A percentile compares a stretch with the other conserved stretches of the same genome.
These are phyloP conservation scores for Leptopilina drosophilae DNA, from an alignment of 2,888 invertebrate genomes.

Conservation along the genomic window DNA sequence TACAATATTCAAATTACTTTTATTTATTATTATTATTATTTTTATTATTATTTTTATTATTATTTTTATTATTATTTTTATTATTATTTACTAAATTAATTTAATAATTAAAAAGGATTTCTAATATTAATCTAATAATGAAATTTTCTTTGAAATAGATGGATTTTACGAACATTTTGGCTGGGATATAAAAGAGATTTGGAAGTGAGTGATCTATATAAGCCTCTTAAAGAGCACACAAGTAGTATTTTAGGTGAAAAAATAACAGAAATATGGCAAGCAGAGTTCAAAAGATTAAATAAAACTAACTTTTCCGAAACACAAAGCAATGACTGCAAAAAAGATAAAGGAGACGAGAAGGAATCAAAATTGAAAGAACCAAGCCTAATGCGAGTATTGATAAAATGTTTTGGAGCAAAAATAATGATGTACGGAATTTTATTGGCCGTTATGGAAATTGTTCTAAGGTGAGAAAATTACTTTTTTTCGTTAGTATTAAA, in stretches of 20 bases:
- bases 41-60: too few species aligned
- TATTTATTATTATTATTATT: too few species aligned
- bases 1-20: too few species aligned
- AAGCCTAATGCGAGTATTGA: slow-evolving; percentile 80
- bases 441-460: slow-evolving; percentile 81
- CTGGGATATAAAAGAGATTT: slow-evolving; percentile 84
- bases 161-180: slow-evolving; percentile 84
- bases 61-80: too few species aligned
- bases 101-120: not conserved
- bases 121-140: not conserved
- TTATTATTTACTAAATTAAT: not conserved
- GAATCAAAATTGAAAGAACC: slow-evolving; percentile 76
- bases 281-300: slow-evolving; percentile 74
- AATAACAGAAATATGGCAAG: slow-evolving; percentile 81
- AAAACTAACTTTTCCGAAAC: slow-evolving; percentile 51
- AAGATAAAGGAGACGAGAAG: slow-evolving; percentile 47
- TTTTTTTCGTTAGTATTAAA: not conserved
- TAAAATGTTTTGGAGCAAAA: slow-evolving; percentile 81
- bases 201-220: slow-evolving; percentile 82
- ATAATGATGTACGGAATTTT: slow-evolving; percentile 82
- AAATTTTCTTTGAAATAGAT: slow-evolving; percentile 78
- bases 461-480: slow-evolving; percentile 78
- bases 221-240: slow-evolving; percentile 83
- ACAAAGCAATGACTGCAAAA: slow-evolving; percentile 43
- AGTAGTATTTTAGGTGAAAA: slow-evolving; percentile 83